These are phyloP conservation scores for Choloepus hoffmanni DNA, from an alignment of 2,113 vertebrate genomes.

Conservation along the genomic window DNA sequence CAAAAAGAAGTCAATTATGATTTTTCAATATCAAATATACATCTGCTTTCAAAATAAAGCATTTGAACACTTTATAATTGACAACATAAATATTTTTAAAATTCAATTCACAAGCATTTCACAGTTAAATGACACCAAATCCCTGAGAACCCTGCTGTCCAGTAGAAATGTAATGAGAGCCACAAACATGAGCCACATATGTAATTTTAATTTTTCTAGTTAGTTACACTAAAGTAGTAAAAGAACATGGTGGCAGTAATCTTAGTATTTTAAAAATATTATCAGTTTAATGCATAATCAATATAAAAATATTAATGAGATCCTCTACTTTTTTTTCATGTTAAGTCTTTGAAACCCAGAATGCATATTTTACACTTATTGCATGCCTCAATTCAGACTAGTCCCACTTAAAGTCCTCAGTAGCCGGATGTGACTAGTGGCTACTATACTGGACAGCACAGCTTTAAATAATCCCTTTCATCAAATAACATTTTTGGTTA, in stretches of 20 bases:
- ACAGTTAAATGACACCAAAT: conserved; percentile 39
- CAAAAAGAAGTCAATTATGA: neutral
- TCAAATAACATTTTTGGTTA: neutral
- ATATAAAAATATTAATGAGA: neutral
- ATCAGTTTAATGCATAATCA: neutral
- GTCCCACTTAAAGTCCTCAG: neutral
- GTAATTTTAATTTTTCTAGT: neutral
- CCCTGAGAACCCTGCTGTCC: neutral
- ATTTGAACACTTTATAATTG: neutral
- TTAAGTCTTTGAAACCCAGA: neutral
- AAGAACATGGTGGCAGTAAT: neutral
- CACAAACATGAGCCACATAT: neutral
- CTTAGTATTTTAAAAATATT: conserved; percentile 38
- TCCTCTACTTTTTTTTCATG: neutral
- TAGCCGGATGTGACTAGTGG: neutral
- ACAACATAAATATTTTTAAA: neutral
- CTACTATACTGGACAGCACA: neutral
- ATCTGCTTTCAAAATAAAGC: conserved; percentile 48
- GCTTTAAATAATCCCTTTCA: neutral
- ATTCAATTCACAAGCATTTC: neutral
- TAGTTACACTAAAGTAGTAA: neutral
- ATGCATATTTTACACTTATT: neutral
- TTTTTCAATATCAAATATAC: conserved; percentile 30
- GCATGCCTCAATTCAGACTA: neutral
- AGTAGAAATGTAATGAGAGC: neutral